A percentile compares a stretch with the other conserved stretches of the same genome.
Conservation (phyloP, 2,113 vertebrate genomes). For the Tyrannus savana region DNA sequence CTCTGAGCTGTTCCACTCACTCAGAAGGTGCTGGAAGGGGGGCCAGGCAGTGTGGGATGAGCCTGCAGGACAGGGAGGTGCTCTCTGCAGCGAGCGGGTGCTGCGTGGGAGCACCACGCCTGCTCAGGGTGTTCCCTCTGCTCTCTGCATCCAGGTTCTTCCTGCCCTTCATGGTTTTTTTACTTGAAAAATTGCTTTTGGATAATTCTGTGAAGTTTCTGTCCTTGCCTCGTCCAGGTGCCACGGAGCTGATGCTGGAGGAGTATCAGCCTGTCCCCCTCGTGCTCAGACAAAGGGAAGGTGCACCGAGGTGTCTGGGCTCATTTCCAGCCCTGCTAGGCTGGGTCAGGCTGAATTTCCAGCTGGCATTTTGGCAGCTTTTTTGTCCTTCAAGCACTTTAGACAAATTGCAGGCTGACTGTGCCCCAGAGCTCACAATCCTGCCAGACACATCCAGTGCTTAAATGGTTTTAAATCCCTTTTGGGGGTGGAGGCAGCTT, state of each 20-base stretch:
- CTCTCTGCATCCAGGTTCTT: not conserved
- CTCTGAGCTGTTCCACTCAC: not conserved
- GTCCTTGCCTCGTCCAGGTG: not conserved
- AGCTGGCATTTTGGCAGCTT: not conserved
- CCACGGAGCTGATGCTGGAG: not conserved
- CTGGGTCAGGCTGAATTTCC: not conserved
- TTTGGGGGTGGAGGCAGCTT: not conserved
- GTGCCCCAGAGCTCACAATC: not conserved
- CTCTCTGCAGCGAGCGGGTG: not conserved
- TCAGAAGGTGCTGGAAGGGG: not conserved
- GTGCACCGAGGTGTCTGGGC: rapidly evolving
- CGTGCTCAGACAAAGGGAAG: rapidly evolving
- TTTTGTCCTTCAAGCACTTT: constrained; percentile 26
- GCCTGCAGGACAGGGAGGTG: not conserved
- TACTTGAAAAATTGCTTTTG: constrained; percentile 29
- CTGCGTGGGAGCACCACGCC: not conserved
- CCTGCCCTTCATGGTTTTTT: not conserved
- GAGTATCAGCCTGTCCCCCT: not conserved
- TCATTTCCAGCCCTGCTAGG: not conserved
- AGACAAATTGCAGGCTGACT: not conserved
- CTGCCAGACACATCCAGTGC: not conserved
- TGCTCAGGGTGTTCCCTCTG: not conserved
- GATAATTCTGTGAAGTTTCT: not conserved
- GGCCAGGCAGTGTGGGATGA: not conserved
- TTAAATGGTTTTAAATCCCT: not conserved